Evolutionary conservation across 2,888 invertebrate species (phyloP), one percentile per base, ranked within the genome.

Genomic region (Eupsilia transversa): DNA sequence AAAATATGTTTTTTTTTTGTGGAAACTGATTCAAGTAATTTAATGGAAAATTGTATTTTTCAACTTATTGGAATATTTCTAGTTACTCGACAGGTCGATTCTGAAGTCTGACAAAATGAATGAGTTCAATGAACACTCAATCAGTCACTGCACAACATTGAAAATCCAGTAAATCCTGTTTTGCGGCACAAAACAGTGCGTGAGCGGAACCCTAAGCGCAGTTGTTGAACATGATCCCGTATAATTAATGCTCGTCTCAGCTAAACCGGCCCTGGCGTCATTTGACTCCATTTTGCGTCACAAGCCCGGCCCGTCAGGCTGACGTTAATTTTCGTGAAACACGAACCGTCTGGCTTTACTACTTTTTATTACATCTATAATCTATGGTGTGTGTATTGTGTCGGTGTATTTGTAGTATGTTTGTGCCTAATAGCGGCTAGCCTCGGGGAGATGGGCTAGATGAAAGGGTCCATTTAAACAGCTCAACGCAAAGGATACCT

Each of bases 281-380:
- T 87, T 82, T 87, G 91, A 92, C 91, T 88, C 91, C 90, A 76
- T 82, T 85, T 85, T 87, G 89, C 90, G 89, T 91, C 91, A 90
- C 88, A 89, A 82, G 87, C 85, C 87, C 86, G 84, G 83, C 87
- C 88, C 87, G 89, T 87, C 91, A 89, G 88, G 83, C 89, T 91
- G 92, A 92, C 93, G 94, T 93, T 93, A 91, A 93, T 94, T 94
- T 94, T 94, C 91, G 93, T 92, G 95, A 88, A 94, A 95, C 91
- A 83, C 79, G 93, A 95, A 87, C 88, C 92, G 93, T 93, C 94
- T 94, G 93, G 89, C 72, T 84, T 80, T 88, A 89, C 82, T 82
- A 77, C 70, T 89, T 88, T 88, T 88, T 88, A 82, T 87, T 89
- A 83, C 72, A 77, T 86, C 79, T 83, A 87, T 82, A 83, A 82